Evolutionary conservation across 2,888 invertebrate genomes (phyloP), one percentile per base, ranked within the genome.

Genomic region (Lasiommata megera): DNA sequence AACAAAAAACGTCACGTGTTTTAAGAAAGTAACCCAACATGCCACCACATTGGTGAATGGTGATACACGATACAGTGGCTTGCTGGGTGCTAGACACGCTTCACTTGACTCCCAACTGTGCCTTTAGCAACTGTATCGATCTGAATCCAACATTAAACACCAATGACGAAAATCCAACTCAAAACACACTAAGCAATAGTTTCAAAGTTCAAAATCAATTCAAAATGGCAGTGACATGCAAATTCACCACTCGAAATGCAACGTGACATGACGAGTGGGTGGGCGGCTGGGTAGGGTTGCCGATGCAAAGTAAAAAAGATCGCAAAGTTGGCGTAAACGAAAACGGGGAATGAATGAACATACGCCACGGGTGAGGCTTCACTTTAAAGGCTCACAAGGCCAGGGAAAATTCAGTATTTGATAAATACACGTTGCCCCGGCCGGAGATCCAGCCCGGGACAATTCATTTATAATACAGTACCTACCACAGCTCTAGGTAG

Each of bases 211-310:
- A 58, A 48, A 61, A 58, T 60, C 53, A 34, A 11, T 11, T 34
- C 34, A 34, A 34, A 34, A 34, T 56, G 62, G 46, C 53, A 41
- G 61, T 58, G 66, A 62, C 80, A 84, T 84, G 86, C 80, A 84
- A 87, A 87, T 86, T 81, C 77, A 79, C 84, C 82, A 80, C 76
- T 86, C 80, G 80, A 82, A 84, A 80, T 84, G 84, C 85, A 85
- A 81, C 80, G 78, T 81, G 84, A 84, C 80, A 77, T 81, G 84
- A 84, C 80, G 76, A 82, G 83, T 82, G 76, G 76, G 76, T 78
- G 70, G 74, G 74, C 73, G 69, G 71, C 68, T 7, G 68, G 67
- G 65, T 46, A 46, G 46, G 46, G 46, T 31, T 46, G 46, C 6
- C 31, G 11, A 62, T 18, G 18, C 8, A 7, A 6, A 43, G n/a